These are phyloP conservation scores for Galeruca laticollis DNA, from an alignment of 2,888 invertebrate genomes.

Conservation along the genomic window DNA sequence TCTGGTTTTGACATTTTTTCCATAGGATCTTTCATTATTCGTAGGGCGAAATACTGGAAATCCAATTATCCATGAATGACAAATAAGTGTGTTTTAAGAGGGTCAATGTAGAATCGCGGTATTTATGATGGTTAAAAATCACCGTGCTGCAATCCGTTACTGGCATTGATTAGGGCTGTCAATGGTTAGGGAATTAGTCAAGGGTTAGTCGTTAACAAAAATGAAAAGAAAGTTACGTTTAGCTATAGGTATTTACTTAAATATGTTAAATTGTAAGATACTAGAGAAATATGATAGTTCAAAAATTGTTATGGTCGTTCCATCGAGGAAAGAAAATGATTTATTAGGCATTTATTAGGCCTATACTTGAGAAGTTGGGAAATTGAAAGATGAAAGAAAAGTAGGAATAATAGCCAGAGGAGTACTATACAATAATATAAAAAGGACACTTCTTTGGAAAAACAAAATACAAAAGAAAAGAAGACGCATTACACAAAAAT, in stretches of 20 bases:
- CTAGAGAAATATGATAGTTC: not conserved
- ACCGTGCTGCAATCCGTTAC: not conserved
- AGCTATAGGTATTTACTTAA: not conserved
- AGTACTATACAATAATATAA: too few species aligned
- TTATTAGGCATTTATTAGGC: not conserved
- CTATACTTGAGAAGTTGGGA: too few species aligned
- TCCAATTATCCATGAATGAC: conserved; percentile 24
- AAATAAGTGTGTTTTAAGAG: conserved; percentile 29
- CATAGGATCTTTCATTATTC: conserved; percentile 36
- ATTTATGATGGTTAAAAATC: conserved; percentile 1
- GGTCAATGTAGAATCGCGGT: conserved; percentile 16
- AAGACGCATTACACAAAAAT: too few species aligned
- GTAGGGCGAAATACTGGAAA: conserved; percentile 32
- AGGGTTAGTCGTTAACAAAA: not conserved
- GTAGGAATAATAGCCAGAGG: too few species aligned
- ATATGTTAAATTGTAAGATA: not conserved
- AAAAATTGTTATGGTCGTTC: not conserved
- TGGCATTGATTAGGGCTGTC: conserved; percentile 8
- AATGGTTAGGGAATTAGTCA: not conserved
- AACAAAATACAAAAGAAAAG: too few species aligned
- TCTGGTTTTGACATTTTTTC: conserved; percentile 48
- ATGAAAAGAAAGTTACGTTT: not conserved
- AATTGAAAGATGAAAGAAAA: too few species aligned
- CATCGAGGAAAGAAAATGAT: not conserved
- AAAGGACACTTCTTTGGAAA: too few species aligned